phyloP scores from a whole-genome alignment of 2,888 invertebrate genomes.

The Diarsia dahlii region DNA sequence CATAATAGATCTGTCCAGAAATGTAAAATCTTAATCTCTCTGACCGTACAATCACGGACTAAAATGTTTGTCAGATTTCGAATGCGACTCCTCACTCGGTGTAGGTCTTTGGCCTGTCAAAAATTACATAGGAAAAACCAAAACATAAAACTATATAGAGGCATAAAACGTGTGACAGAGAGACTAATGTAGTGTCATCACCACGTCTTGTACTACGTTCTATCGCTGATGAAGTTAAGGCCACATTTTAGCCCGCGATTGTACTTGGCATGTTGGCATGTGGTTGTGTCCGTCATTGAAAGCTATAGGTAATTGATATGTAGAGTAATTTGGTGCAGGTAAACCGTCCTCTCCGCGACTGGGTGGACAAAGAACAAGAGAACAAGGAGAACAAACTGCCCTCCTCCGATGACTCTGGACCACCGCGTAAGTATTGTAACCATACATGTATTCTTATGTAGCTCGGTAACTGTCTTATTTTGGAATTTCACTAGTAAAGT shows the following conservation, averaged over 20 bases:
- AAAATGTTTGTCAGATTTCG: slow-evolving; percentile 11
- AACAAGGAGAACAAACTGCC: slow-evolving; percentile 89
- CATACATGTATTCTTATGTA: not conserved
- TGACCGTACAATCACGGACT: not conserved
- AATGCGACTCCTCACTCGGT: not conserved
- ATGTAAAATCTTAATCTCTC: not conserved
- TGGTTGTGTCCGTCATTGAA: slow-evolving; percentile 7
- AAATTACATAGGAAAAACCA: no score
- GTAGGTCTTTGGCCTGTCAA: not conserved
- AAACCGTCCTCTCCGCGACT: slow-evolving; percentile 86
- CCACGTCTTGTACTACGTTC: not conserved
- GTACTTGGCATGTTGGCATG: slow-evolving; percentile 15
- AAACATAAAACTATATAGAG: no score
- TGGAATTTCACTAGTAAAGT: no score
- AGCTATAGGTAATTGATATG: slow-evolving; percentile 63
- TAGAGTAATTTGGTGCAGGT: slow-evolving; percentile 79
- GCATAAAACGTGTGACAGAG: not conserved
- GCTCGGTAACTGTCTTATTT: no score
- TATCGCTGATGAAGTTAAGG: not conserved
- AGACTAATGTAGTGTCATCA: not conserved
- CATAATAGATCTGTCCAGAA: not conserved
- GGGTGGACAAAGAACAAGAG: slow-evolving; percentile 86
- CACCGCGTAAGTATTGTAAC: slow-evolving; percentile 93
- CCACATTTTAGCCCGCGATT: slow-evolving; percentile 7
- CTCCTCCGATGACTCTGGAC: slow-evolving; percentile 91